phyloP scores from a whole-genome alignment of 2,113 vertebrate genomes.

The Cyrtonyx montezumae region DNA sequence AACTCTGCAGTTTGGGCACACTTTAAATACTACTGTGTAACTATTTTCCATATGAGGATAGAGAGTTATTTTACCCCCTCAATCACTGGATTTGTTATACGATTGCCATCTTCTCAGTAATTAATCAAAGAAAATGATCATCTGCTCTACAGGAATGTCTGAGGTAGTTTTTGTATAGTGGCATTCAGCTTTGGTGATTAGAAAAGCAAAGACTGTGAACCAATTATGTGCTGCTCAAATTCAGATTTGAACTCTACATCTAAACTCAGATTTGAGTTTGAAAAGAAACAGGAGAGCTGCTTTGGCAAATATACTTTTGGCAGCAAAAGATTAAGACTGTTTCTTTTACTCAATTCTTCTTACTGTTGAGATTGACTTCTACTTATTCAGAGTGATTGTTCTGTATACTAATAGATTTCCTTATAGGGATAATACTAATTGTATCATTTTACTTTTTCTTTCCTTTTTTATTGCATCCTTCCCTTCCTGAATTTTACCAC shows the following conservation, averaged over 20 bases:
- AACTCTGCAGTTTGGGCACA: neutral
- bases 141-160: neutral
- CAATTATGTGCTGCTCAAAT: accelerated
- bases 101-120: neutral
- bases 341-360: neutral
- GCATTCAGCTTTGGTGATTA: neutral
- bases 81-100: neutral
- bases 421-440: neutral
- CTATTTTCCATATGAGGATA: neutral
- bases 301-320: neutral
- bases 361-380: neutral
- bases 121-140: neutral
- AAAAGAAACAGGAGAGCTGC: neutral
- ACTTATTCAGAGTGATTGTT: neutral
- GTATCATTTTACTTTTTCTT: neutral
- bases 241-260: neutral
- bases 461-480: neutral
- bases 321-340: neutral
- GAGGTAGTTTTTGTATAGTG: neutral
- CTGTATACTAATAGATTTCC: neutral
- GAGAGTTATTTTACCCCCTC: neutral
- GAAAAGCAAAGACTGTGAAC: neutral
- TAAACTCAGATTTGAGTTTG: neutral
- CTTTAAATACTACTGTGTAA: neutral
- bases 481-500: neutral